A percentile compares a stretch with the other conserved stretches of the same genome.
Evolutionary conservation across 2,888 invertebrate species (phyloP).

Genomic region (Lordiphosa andalusiaca): DNA sequence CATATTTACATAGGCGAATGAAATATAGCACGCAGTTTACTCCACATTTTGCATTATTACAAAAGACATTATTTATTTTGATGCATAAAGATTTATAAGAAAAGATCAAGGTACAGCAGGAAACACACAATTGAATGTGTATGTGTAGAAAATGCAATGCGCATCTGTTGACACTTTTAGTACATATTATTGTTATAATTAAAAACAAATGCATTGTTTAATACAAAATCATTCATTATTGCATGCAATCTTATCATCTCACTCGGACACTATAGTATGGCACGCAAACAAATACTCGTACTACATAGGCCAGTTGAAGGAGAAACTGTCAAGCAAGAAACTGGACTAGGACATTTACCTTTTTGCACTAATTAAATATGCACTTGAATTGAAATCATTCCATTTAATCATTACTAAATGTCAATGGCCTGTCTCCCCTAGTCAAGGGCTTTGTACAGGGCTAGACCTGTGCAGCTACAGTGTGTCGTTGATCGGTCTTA

Average conservation of each 20-base stretch:
- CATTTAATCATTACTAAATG: slow-evolving; percentile 10
- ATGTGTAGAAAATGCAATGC: slow-evolving; percentile 29
- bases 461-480: slow-evolving; percentile 13
- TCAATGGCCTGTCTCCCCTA: slow-evolving; percentile 18
- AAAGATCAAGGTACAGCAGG: slow-evolving; percentile 66
- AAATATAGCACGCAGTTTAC: slow-evolving; percentile 62
- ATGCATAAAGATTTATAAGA: slow-evolving; percentile 27
- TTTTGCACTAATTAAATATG: slow-evolving; percentile 6
- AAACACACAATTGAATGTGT: slow-evolving; percentile 46
- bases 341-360: slow-evolving; percentile 37
- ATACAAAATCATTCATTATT: slow-evolving; percentile 15
- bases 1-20: slow-evolving; percentile 33
- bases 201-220: slow-evolving; percentile 66
- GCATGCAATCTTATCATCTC: slow-evolving; percentile 15
- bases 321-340: slow-evolving; percentile 14
- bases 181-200: slow-evolving; percentile 22
- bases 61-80: slow-evolving; percentile 27
- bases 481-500: slow-evolving; percentile 25
- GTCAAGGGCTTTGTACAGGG: background rate
- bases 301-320: slow-evolving; percentile 25
- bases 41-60: slow-evolving; percentile 42
- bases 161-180: slow-evolving; percentile 22
- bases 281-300: no score
- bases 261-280: background rate
- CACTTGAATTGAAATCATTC: background rate